These are phyloP conservation scores for Pandemis cinnamomeana DNA, from an alignment of 2,888 invertebrate genomes.

Conservation along the genomic window DNA sequence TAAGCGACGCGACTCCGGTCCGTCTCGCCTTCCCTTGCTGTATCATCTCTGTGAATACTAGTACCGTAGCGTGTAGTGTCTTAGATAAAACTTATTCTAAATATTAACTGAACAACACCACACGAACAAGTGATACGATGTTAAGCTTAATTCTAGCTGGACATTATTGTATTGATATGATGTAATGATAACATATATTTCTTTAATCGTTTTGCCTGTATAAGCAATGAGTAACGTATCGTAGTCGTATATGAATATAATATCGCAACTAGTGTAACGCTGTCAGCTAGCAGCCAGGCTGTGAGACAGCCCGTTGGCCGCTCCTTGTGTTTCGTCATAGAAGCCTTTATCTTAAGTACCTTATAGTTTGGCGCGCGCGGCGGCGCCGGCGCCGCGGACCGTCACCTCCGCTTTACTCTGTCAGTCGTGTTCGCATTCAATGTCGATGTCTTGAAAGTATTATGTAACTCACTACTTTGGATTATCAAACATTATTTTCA, in stretches of 20 bases:
- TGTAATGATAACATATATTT: constrained; percentile 70
- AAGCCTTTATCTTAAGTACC: constrained; percentile 54
- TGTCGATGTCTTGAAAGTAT: constrained; percentile 58
- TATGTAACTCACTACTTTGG: constrained; percentile 59
- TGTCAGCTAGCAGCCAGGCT: constrained; percentile 64
- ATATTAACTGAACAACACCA: constrained; percentile 82
- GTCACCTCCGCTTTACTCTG: constrained; percentile 32
- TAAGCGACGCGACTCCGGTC: constrained; percentile 17
- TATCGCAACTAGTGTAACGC: constrained; percentile 59
- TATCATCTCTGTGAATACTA: constrained; percentile 83
- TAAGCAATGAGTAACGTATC: constrained; percentile 68
- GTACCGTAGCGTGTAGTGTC: constrained; percentile 79
- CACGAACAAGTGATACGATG: constrained; percentile 80
- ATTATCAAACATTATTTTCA: constrained; percentile 66
- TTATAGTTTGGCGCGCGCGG: constrained; percentile 50
- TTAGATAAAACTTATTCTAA: constrained; percentile 82
- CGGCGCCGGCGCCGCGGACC: constrained; percentile 29
- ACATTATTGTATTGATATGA: constrained; percentile 59
- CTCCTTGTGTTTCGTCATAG: constrained; percentile 46
- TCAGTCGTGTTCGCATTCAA: constrained; percentile 45
- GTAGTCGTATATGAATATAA: constrained; percentile 55
- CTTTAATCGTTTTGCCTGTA: constrained; percentile 74
- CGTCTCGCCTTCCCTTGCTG: constrained; percentile 47
- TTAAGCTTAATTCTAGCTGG: constrained; percentile 73
- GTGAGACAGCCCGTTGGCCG: constrained; percentile 68